A percentile compares a stretch with the other conserved stretches of the same genome.
Evolutionary conservation across 2,113 vertebrate species (phyloP).

Genomic region (Aptenodytes forsteri): DNA sequence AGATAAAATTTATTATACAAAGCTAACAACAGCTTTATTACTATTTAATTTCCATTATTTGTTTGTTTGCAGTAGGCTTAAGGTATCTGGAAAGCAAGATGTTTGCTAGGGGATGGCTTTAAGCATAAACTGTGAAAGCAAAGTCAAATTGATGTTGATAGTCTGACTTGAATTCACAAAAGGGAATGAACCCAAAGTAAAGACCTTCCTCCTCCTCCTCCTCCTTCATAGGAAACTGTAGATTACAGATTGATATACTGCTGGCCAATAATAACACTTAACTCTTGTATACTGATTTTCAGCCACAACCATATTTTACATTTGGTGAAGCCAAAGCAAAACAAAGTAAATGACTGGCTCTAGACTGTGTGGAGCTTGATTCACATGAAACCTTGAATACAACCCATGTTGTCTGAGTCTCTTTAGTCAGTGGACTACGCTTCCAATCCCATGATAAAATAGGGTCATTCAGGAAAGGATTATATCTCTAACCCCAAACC

Average conservation of each 20-base stretch:
- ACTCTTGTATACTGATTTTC: neutral
- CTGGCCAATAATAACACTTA: neutral
- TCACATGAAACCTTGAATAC: neutral
- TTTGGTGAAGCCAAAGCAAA: neutral
- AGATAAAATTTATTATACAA: slow-evolving; percentile 59
- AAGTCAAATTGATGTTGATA: neutral
- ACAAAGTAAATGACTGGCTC: neutral
- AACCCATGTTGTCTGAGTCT: neutral
- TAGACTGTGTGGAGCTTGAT: neutral
- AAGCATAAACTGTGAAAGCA: neutral
- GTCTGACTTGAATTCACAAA: neutral
- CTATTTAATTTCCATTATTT: slow-evolving; percentile 70
- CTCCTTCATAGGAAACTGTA: neutral
- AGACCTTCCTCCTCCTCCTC: neutral
- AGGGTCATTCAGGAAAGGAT: neutral
- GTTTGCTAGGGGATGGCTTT: neutral
- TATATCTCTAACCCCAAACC: neutral
- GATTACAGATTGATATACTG: neutral
- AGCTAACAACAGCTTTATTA: slow-evolving; percentile 69
- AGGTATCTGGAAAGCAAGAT: slow-evolving; percentile 27
- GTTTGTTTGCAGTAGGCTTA: slow-evolving; percentile 57
- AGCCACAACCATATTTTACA: neutral
- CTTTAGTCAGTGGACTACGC: neutral
- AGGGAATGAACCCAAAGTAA: neutral
- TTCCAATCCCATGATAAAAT: neutral